Percentiles rank a stretch among this genome's conserved stretches.
Evolutionary conservation across 2,797 vertebrate genomes (phyloP).

Genomic region (Graptemys geographica): DNA sequence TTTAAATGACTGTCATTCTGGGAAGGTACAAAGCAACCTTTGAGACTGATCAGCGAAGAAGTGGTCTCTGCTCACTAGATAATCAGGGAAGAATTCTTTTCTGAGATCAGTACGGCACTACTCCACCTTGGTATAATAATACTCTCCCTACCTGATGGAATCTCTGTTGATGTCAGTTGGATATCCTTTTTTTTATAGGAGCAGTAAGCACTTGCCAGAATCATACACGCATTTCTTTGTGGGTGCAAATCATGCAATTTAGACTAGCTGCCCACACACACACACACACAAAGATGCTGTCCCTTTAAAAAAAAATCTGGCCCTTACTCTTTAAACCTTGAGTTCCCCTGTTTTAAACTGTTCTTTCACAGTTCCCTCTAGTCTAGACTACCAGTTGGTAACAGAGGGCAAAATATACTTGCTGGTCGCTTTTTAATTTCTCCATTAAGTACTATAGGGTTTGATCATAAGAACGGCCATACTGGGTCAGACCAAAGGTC

Average conservation of each 20-base stretch:
- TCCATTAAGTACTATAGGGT: background rate
- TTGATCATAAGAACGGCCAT: background rate
- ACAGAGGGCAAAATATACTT: background rate
- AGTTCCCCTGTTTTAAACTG: background rate
- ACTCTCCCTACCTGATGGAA: background rate
- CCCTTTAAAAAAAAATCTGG: background rate
- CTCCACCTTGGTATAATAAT: background rate
- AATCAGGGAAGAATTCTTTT: background rate
- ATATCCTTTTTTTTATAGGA: background rate
- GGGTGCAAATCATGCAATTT: background rate
- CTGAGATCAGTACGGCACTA: background rate
- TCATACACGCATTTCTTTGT: rapidly evolving
- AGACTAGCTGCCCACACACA: background rate
- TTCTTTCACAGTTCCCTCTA: rapidly evolving
- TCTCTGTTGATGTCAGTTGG: background rate
- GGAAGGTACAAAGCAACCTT: rapidly evolving
- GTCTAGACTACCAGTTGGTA: background rate
- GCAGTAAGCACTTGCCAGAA: background rate
- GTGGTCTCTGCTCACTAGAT: background rate
- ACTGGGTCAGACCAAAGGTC: no score
- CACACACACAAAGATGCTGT: background rate
- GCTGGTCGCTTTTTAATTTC: background rate
- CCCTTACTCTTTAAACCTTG: background rate
- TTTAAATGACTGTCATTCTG: background rate
- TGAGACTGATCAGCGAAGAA: background rate